Evolutionary conservation across 2,797 vertebrate species (phyloP).

Genomic region (Sebastes minor): DNA sequence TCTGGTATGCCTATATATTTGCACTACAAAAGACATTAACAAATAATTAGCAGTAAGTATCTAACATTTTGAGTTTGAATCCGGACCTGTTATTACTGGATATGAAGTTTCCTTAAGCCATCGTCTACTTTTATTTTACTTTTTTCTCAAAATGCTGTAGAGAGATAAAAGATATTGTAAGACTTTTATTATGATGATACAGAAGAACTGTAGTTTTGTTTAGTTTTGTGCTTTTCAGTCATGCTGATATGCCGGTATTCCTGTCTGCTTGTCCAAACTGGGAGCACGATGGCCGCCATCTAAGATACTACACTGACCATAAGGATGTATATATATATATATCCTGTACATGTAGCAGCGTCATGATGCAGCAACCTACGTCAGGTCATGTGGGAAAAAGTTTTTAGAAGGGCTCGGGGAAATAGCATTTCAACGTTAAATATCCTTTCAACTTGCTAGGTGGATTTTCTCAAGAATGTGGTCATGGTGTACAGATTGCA

Average conservation of each 20-base stretch:
- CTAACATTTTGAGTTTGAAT: not conserved
- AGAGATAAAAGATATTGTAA: not conserved
- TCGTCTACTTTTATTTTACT: not conserved
- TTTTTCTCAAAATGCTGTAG: not conserved
- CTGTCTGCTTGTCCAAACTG: no score
- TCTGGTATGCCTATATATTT: not conserved
- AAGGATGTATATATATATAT: no score
- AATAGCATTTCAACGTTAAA: no score
- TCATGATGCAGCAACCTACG: no score
- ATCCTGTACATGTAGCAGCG: rapidly evolving
- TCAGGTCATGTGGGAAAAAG: no score
- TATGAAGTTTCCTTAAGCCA: not conserved
- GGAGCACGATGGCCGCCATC: no score
- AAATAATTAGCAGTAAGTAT: not conserved
- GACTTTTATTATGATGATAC: not conserved
- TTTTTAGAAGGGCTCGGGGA: no score
- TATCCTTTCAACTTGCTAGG: not conserved
- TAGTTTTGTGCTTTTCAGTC: not conserved
- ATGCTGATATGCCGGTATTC: not conserved
- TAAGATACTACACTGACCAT: no score
- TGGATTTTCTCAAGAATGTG: no score
- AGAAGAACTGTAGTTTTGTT: not conserved
- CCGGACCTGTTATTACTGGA: not conserved
- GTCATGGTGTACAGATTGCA: not conserved
- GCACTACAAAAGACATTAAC: not conserved